A percentile compares a stretch with the other conserved stretches of the same genome.
Conservation (phyloP, 2,113 vertebrate species). For the Cyanistes caeruleus region DNA sequence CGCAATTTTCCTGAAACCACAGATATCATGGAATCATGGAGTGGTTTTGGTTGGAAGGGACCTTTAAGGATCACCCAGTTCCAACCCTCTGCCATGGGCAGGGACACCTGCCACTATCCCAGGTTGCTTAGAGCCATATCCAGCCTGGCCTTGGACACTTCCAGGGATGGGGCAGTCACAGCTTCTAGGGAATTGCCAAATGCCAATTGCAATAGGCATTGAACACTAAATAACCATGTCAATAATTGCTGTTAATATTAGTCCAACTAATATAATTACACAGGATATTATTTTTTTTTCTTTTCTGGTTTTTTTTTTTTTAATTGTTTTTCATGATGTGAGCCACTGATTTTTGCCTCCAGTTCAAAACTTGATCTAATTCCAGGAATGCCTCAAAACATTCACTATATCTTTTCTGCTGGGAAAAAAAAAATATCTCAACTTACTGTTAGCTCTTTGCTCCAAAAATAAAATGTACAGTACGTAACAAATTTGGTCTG, state of each 20-base stretch:
- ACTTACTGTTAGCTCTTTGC: constrained; percentile 14
- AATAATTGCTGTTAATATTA: background rate
- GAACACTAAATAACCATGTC: background rate
- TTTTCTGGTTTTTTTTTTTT: no score
- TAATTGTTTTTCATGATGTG: background rate
- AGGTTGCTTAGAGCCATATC: background rate
- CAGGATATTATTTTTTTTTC: no score
- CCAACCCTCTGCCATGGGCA: background rate
- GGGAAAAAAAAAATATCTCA: constrained; percentile 37
- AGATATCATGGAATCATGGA: background rate
- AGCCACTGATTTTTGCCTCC: background rate
- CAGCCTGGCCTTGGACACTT: background rate
- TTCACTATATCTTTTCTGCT: constrained; percentile 28
- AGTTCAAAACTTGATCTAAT: constrained; percentile 29
- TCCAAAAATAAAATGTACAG: constrained; percentile 61
- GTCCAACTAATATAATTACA: background rate
- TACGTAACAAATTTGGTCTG: constrained; percentile 27
- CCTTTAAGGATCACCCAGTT: background rate
- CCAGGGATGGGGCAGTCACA: background rate
- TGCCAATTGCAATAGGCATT: background rate
- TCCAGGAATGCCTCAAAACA: constrained; percentile 48
- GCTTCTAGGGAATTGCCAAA: background rate
- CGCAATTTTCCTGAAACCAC: background rate
- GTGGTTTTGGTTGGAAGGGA: background rate
- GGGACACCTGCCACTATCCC: background rate